phyloP scores from a whole-genome alignment of 2,797 vertebrate species.

The Propithecus deckenii region DNA sequence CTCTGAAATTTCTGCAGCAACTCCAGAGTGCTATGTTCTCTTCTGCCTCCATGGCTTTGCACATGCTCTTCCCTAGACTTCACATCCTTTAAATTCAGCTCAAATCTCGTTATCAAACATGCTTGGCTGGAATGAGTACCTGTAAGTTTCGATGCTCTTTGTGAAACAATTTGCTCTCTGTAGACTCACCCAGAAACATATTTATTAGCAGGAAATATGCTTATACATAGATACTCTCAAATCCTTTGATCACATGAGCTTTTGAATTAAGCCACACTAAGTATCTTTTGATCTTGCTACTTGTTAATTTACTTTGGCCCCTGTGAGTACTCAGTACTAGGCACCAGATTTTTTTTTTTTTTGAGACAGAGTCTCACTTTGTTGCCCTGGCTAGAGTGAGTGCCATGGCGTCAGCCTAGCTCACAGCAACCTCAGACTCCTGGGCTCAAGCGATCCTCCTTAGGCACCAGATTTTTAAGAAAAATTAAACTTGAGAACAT shows the following conservation, averaged over 20 bases:
- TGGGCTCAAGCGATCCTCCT: too few relatives aligned
- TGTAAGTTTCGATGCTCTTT: background rate
- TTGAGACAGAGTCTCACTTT: too few relatives aligned
- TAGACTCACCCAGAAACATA: background rate
- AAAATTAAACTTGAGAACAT: constrained; percentile 46
- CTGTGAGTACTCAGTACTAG: background rate
- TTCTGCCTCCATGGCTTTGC: background rate
- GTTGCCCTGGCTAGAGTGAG: too few relatives aligned
- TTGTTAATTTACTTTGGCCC: constrained; percentile 3
- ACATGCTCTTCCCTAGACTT: background rate
- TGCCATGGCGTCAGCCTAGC: too few relatives aligned
- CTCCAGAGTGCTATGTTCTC: background rate
- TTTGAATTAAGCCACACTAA: background rate
- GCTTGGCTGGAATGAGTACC: background rate
- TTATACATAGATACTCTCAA: background rate
- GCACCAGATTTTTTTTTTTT: background rate
- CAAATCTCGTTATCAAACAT: background rate
- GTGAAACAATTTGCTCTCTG: background rate
- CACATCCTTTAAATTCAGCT: background rate
- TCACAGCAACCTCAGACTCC: too few relatives aligned
- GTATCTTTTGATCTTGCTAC: background rate
- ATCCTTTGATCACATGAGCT: background rate
- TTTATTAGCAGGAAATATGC: background rate
- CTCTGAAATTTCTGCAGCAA: background rate
- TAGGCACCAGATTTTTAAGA: background rate